Base-by-base conservation (phyloP, 2,888 invertebrate species). In the Mellilla xanthometata region DNA sequence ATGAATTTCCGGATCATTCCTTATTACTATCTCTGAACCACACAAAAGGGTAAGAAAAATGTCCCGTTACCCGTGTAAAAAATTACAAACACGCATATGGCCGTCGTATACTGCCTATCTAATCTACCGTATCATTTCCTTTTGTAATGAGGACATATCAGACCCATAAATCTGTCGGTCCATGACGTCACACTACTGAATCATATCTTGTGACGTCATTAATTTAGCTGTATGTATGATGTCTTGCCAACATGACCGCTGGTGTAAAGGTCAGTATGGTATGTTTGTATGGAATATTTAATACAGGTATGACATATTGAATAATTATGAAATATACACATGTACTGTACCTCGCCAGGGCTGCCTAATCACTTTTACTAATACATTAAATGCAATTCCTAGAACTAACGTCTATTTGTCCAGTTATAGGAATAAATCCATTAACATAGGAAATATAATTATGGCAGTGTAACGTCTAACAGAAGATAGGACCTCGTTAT, bases 131-230 rank as follows among this genome's bases (percentile, higher is more conserved):
- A 62, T 60, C 64, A 64, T 58, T 57, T 54, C 52, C 65, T 56
- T 65, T 64, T 60, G 58, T 68, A 65, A 68, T 60, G 52, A 64
- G 62, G 58, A 66, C 68, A 60, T 63, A 74, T 69, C 61, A 63
- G 53, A 30, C 36, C 59, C 59, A 68, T 65, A 68, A 68, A 71
- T 69, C 61, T 46, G 45, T 40, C 45, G 51, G 59, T 42, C 49
- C 51, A 43, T 59, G 68, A 64, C 56, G 63, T 67, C 67, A 68
- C 41, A 49, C 40, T 56, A 51, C 50, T 73, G 71, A 72, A 76
- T 74, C 72, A 66, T 72, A 75, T 72, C 72, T 65, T 62, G 56
- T 61, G 65, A 66, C 65, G 73, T 73, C 80, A 75, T 79, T 74
- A 78, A 75, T 79, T 72, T 67, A 53, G 49, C 55, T 57, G 55